Base-by-base conservation (phyloP, 2,888 invertebrate genomes). In the Phymatocera aterrima region DNA sequence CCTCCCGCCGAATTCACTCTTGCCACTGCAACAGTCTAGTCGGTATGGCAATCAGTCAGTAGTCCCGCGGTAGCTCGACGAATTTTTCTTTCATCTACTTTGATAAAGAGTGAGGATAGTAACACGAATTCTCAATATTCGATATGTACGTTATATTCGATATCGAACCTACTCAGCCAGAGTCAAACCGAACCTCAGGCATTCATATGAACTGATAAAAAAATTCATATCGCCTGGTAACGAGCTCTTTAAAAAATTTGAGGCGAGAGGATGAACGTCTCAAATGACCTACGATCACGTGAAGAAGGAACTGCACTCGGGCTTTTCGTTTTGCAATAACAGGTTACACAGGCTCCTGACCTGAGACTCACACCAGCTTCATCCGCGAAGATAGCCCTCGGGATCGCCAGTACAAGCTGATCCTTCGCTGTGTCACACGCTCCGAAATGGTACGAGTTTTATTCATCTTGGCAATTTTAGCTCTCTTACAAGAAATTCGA, bases 311-410 rank as follows among this genome's bases (percentile, higher is more conserved):
- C 18, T 18, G 34, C n/a, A 57, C 12, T 57, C 34, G 37, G n/a
- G 61, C 18, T 37, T 34, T 18, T 10, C 34, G 37, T 37, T 37
- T 8, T 64, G 34, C 18, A n/a, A 37, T 8, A 64, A 64, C 64
- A 64, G 64, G 64, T 64, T 64, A 5, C 64, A 64, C 64, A 18
- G 64, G 64, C 18, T 37, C n/a, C 34, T 37, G 37, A 18, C 37
- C 64, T 34, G 37, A 21, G 12, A 37, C 18, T 8, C 10, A 12
- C 24, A 37, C n/a, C 37, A 64, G 37, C 37, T 28, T 28, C 18
- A 37, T 18, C 60, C 21, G 34, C 3, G n/a, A 31, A 5, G 10
- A 34, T 18, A 5, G 0, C 18, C 15, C 51, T 51, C n/a, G 15
- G 51, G 40, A 51, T 37, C 37, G 4, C 18, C 64, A 37, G 34